phyloP scores from a whole-genome alignment of 2,888 invertebrate genomes.

The Lordiphosa fenestrarum region DNA sequence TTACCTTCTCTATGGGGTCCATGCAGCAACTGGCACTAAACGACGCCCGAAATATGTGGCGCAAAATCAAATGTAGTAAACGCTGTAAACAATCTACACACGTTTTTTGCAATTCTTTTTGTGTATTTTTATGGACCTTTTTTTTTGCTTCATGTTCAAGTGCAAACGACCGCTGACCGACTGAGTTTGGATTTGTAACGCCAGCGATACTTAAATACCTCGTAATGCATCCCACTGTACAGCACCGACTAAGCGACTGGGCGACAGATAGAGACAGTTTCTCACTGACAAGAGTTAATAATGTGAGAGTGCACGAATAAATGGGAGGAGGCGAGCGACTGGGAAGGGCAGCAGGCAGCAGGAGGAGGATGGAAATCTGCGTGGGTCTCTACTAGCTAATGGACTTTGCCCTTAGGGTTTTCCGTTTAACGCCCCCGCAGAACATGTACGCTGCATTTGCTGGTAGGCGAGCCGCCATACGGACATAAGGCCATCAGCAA shows the following conservation, averaged over 20 bases:
- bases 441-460: neutral
- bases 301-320: constrained; percentile 2
- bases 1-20: neutral
- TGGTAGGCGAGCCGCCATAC: neutral
- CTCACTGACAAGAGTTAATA: constrained; percentile 10
- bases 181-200: constrained; percentile 55
- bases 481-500: neutral
- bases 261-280: neutral
- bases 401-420: constrained; percentile 31
- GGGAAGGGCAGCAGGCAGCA: neutral
- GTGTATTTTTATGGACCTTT: constrained; percentile 5
- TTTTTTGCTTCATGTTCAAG: constrained; percentile 48
- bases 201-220: constrained; percentile 61
- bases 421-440: constrained; percentile 11
- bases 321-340: neutral
- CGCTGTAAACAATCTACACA: constrained; percentile 5
- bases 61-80: neutral
- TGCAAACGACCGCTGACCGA: constrained; percentile 62
- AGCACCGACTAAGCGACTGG: constrained; percentile 5
- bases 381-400: constrained; percentile 49
- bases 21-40: constrained; percentile 6
- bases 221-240: constrained; percentile 7
- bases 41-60: neutral
- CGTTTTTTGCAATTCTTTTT: constrained; percentile 6
- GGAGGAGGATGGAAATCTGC: constrained; percentile 22